phyloP scores from a whole-genome alignment of 2,113 vertebrate genomes.

The Microcebus jonahi region DNA sequence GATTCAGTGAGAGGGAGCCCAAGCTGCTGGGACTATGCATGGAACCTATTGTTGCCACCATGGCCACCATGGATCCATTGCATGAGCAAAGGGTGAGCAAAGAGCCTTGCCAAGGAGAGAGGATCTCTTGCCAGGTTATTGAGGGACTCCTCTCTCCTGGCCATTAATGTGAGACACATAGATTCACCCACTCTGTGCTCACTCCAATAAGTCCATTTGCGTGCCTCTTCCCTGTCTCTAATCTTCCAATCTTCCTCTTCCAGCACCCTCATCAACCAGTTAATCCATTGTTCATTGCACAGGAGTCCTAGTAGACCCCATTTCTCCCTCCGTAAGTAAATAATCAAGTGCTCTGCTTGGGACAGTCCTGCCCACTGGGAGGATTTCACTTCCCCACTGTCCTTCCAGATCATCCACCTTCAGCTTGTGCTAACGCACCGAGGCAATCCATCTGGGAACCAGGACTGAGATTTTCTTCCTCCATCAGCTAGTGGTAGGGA shows the following conservation, averaged over 20 bases:
- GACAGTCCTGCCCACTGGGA: background rate
- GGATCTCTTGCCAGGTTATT: background rate
- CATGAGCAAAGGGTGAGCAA: background rate
- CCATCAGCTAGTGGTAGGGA: background rate
- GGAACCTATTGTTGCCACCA: background rate
- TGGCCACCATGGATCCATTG: background rate
- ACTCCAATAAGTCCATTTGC: background rate
- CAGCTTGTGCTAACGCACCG: background rate
- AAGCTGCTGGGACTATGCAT: background rate
- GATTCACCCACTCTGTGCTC: background rate
- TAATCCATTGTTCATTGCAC: background rate
- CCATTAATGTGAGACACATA: background rate
- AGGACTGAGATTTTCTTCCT: background rate
- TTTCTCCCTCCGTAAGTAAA: background rate
- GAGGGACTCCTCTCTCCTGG: background rate
- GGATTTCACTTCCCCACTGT: background rate
- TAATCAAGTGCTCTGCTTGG: background rate
- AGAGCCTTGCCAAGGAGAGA: background rate
- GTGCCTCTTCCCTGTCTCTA: background rate
- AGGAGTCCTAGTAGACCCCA: background rate
- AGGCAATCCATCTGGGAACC: background rate
- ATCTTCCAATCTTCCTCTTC: background rate
- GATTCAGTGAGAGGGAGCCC: background rate
- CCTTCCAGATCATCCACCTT: background rate
- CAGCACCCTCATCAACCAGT: background rate